Evolutionary conservation across 2,888 invertebrate species (phyloP), one percentile per base, ranked within the genome.

Genomic region (Spodoptera picta): DNA sequence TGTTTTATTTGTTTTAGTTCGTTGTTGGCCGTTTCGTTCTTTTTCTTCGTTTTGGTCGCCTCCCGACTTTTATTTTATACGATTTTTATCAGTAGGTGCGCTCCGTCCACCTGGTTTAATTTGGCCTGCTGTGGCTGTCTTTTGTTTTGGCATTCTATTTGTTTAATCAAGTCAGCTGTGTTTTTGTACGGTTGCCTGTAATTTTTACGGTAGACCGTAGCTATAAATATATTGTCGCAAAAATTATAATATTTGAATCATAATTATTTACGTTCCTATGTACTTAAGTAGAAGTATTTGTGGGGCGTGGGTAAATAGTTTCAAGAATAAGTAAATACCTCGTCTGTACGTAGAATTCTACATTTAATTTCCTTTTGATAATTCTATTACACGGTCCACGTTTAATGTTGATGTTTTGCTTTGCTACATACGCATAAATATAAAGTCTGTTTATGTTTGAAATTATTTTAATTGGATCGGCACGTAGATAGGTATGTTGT

Each of bases 1-100:
- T 84, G 80, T 87, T 89, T 89, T 87, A 82, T 87, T 87, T 87
- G 80, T 74, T 82, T 79, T 77, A 69, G 80, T 64, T 75, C 77
- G 81, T 75, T 83, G 82, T 82, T 31, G 80, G 81, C 78, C 75
- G 79, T 84, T 83, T 83, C 77, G 70, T 73, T 83, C 74, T 75
- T 86, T 88, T 86, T 84, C 73, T 71, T 62, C 46, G 4, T 51
- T 77, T 77, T 69, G 45, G 72, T 81, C 69, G 75, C 71, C 78
- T 80, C 77, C 79, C 66, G 65, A 69, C 65, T 72, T 83, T 87
- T 86, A 80, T 80, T 82, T 80, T 78, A 72, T 81, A 79, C 69
- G 73, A 75, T 80, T 83, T 81, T 75, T 83, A 76, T 80, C 73
- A 74, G 73, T 75, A 44, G 66, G 53, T 65, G 55, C 66, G 70